Conservation (phyloP, 2,113 vertebrate species). For the Gallinago undulata region DNA sequence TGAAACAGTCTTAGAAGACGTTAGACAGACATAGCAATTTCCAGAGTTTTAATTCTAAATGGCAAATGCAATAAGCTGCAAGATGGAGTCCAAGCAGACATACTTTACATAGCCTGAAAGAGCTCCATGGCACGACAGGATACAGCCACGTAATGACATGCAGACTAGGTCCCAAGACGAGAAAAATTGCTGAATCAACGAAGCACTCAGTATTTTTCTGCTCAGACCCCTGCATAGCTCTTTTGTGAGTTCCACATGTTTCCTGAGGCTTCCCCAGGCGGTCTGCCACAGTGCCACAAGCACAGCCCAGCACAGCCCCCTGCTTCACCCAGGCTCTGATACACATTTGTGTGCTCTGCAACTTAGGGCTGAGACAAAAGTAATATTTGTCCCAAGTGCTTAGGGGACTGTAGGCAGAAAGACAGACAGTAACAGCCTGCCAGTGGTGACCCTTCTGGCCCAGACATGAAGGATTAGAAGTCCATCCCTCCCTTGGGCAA, state of each 20-base stretch:
- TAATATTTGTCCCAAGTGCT: background rate
- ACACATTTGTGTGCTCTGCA: background rate
- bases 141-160: rapidly evolving
- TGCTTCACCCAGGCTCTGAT: background rate
- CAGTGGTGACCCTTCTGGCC: background rate
- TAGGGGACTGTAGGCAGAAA: background rate
- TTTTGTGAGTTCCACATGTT: rapidly evolving
- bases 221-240: background rate
- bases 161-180: background rate
- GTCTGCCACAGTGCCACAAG: background rate
- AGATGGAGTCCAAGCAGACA: background rate
- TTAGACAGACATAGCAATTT: background rate
- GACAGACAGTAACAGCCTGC: background rate
- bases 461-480: background rate
- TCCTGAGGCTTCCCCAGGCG: background rate
- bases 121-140: background rate
- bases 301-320: no score
- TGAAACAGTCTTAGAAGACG: background rate
- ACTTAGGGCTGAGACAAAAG: background rate
- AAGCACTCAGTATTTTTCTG: rapidly evolving
- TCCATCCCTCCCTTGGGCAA: no score
- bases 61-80: background rate
- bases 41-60: background rate
- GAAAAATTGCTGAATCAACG: background rate
- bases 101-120: background rate